Base-by-base conservation (phyloP, 2,797 vertebrate species). In the Micropoecilia bifurca region DNA sequence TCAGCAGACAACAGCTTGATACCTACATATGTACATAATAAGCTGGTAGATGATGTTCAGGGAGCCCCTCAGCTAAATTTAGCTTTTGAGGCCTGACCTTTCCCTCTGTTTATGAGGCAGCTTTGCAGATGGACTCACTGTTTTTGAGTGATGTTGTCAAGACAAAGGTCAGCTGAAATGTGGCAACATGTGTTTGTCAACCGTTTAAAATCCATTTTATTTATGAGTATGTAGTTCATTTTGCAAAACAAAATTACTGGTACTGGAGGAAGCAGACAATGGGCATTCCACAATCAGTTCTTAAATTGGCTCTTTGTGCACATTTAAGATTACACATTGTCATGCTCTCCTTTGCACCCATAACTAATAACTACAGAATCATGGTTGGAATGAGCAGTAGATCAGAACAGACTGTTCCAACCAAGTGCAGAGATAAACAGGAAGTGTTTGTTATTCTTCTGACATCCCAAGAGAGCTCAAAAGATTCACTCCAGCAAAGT, bases 401-500 rank as follows among this genome's bases (percentile, higher is more conserved):
- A 84, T 85, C 78, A 55, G 90, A 88, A 91, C 87, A 85, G 72
- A 78, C 84, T 89, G 90, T 90, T 81, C 89, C 83, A 85, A 81
- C 83, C 84, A 72, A 71, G 84, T 83, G 78, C 45, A 36, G 72
- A 85, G 84, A 92, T 93, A 95, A 95, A 95, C 95, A 95, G 93
- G 94, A 95, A 92, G 86, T 85, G 90, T 90, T 93, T 95, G 91
- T 93, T 94, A 85, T 85, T 83, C 72, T 86, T 87, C 68, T 77
- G 74, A 79, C 76, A 83, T 91, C 87, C 85, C 78, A 69, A 81
- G 82, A 79, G 89, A 85, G 80, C 80, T 84, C 63, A 78, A 63
- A 71, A 90, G 76, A 87, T 83, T 63, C 71, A 30, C 71, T 79
- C 76, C 76, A 83, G 78, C 72, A 50, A 63, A 75, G 59, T 57